Conservation (phyloP, 2,888 invertebrate genomes). For the Tachina fera region DNA sequence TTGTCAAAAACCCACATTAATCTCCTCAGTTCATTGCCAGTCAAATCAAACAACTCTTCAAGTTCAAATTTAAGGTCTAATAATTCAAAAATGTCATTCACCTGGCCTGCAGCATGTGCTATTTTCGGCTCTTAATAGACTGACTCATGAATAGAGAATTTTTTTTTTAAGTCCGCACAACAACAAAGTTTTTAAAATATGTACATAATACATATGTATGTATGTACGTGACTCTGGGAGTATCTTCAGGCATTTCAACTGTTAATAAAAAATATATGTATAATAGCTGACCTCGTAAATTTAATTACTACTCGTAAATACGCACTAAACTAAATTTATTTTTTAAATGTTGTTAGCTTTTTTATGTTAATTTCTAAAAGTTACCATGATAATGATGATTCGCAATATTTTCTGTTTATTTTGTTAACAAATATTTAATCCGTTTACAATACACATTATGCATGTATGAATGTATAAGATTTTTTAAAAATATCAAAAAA, state of each 20-base stretch:
- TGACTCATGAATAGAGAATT: constrained; percentile 4
- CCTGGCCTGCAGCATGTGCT: background rate
- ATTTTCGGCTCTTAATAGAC: background rate
- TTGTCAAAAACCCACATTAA: too few relatives aligned
- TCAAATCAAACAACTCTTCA: background rate
- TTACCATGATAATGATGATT: constrained; percentile 42
- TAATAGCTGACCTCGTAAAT: constrained; percentile 49
- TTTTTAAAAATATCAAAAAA: constrained; percentile 10
- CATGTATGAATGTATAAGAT: too few relatives aligned
- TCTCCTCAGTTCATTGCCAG: too few relatives aligned
- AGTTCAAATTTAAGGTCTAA: background rate
- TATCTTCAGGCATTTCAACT: constrained; percentile 20
- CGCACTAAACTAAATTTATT: constrained; percentile 15
- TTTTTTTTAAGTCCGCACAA: constrained; percentile 22
- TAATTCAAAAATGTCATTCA: background rate
- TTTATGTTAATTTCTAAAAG: constrained; percentile 42
- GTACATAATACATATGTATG: constrained; percentile 1
- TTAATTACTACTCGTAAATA: constrained; percentile 39
- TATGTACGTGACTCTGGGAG: background rate
- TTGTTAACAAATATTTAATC: constrained; percentile 9
- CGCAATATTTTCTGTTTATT: background rate
- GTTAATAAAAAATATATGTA: background rate
- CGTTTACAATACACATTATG: constrained; percentile 6
- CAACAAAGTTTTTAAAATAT: constrained; percentile 20
- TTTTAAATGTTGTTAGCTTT: background rate